Conservation (phyloP, 2,113 vertebrate genomes). For the Sceloporus undulatus region DNA sequence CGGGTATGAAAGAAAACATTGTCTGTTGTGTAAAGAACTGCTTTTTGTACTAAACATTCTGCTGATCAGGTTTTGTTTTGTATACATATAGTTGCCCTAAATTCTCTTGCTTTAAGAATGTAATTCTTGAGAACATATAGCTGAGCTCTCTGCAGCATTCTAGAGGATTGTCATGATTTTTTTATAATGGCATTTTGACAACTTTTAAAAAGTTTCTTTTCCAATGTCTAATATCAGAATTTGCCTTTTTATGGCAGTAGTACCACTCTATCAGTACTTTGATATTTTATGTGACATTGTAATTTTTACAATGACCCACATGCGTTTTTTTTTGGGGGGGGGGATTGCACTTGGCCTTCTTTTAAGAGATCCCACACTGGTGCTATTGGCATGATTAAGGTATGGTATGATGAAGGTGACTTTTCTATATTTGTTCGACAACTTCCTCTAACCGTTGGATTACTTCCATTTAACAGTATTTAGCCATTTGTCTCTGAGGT, state of each 20-base stretch:
- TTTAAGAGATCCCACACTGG: not conserved
- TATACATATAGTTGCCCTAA: not conserved
- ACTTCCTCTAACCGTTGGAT: not conserved
- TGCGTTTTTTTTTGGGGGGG: too few species aligned
- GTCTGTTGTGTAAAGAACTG: not conserved
- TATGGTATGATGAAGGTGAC: not conserved
- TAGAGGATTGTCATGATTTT: not conserved
- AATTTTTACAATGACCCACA: not conserved
- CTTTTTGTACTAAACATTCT: not conserved
- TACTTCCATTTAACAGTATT: not conserved
- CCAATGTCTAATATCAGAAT: not conserved
- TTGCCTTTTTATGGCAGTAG: not conserved
- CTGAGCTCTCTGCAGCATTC: not conserved
- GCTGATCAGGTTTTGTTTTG: too few species aligned
- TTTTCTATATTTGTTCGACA: not conserved
- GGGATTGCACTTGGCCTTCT: not conserved
- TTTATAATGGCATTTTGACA: not conserved
- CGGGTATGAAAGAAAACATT: not conserved
- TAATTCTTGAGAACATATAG: not conserved
- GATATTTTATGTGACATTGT: not conserved
- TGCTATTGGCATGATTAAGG: too few species aligned
- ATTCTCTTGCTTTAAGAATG: not conserved
- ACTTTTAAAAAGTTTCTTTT: not conserved
- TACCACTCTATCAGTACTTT: not conserved
- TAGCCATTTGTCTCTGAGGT: not conserved